Base-by-base conservation (phyloP, 2,113 vertebrate genomes). In the Rhea pennata region DNA sequence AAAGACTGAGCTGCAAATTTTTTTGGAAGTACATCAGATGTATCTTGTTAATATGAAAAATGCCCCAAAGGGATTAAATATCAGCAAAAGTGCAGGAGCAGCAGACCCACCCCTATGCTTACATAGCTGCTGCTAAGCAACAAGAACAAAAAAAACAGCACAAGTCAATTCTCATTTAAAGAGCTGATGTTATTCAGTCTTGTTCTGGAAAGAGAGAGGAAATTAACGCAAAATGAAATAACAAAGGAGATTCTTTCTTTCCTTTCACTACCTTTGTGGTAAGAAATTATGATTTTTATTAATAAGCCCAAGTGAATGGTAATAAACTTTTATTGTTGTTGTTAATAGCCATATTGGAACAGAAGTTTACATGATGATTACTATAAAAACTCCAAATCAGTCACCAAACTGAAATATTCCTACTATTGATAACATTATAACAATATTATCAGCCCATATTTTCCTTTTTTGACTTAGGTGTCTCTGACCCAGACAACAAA, bases 81-180 rank as follows among this genome's bases (percentile, higher is more conserved):
- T 12, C 53, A 65, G 42, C 3, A 42, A 42, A 75, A 87, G 53
- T 66, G 53, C 29, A 72, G 65, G 67, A 58, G 70, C 78, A 87
- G 33, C 48, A 71, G 58, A 72, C 36, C 48, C 61, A 75, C 70
- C 90, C 70, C 2, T 39, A 64, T 39, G 20, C 5, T 73, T 82
- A 9, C 19, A 12, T 27, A 65, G 62, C 64, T 84, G 90, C 93
- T 96, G 91, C 92, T 93, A 91, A 91, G 96, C 80, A 94, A 95
- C 93, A 50, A 33, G 88, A 91, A 58, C 56, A 73, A 75, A 90
- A 51, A 80, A 77, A 87, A 15, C 23, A 31, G 11, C 51, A 23
- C 13, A 40, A 40, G 66, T 31, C 70, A 90, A 36, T 75, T 90
- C 39, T 78, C 21, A 64, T 67, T 93, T 90, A 77, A 92, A 84